A percentile compares a stretch with the other conserved stretches of the same genome.
Evolutionary conservation across 1,140 invertebrate species (phyloP).

Genomic region (Sipha flava): DNA sequence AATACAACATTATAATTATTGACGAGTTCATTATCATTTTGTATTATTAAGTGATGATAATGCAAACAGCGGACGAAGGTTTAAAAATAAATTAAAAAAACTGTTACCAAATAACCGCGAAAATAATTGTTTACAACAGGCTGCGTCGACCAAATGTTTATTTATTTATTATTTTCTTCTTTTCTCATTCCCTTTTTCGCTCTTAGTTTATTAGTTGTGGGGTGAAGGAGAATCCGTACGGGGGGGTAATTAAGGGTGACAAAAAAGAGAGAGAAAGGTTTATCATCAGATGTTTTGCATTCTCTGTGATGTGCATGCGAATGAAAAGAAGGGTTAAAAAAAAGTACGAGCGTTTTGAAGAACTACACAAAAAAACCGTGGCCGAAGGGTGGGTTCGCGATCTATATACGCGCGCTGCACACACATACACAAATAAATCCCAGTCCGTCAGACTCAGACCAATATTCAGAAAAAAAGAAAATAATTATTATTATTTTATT

Average conservation of each 20-base stretch:
- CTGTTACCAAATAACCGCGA: not conserved
- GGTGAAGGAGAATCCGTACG: not conserved
- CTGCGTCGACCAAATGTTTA: not conserved
- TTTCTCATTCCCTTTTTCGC: not conserved
- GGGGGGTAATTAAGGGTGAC: constrained; percentile 30
- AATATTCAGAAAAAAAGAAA: not conserved
- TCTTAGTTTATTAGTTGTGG: not conserved
- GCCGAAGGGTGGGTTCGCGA: not conserved
- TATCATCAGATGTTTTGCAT: constrained; percentile 19
- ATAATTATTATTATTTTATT: constrained; percentile 24
- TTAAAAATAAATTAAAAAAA: not conserved
- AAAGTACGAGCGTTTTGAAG: not conserved
- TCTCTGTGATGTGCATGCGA: not conserved
- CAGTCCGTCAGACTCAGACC: not conserved
- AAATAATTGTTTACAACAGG: not conserved
- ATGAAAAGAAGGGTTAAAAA: constrained; percentile 28
- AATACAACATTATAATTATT: too few relatives aligned
- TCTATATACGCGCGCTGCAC: not conserved
- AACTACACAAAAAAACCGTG: constrained; percentile 23
- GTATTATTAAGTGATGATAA: too few relatives aligned
- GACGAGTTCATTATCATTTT: not conserved
- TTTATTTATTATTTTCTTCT: not conserved
- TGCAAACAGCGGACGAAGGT: too few relatives aligned
- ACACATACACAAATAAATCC: not conserved
- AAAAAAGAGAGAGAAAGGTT: not conserved